Conservation (phyloP, 2,888 invertebrate species). For the Pinctada fucata region DNA sequence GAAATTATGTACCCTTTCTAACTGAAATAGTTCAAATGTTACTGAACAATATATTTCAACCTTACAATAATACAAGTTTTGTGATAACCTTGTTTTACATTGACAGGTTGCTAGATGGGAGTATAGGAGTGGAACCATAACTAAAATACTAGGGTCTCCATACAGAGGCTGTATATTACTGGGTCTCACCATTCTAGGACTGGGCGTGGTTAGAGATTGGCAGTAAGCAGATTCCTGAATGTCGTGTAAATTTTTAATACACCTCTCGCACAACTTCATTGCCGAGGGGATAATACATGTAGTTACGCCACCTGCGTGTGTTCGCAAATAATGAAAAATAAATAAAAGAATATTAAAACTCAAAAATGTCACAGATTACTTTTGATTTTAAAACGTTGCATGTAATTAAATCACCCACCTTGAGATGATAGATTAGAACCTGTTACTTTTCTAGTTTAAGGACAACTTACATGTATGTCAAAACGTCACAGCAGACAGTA, state of each 20-base stretch:
- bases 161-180: conserved; percentile 51
- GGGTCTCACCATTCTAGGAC: conserved; percentile 48
- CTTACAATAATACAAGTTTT: no score
- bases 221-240: conserved; percentile 41
- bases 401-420: no score
- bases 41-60: no score
- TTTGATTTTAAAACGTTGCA: no score
- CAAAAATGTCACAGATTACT: background rate
- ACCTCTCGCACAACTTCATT: background rate
- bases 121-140: conserved; percentile 47
- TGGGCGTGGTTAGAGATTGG: conserved; percentile 55
- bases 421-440: no score
- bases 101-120: conserved; percentile 59
- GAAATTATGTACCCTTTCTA: no score
- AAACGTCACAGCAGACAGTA: no score
- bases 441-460: no score
- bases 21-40: no score
- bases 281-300: background rate
- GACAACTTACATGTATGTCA: no score
- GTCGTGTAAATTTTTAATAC: background rate
- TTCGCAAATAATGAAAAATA: background rate
- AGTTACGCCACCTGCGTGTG: background rate
- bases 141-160: conserved; percentile 44
- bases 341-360: background rate
- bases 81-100: no score